A percentile compares a stretch with the other conserved stretches of the same genome.
These are phyloP conservation scores for Fukomys damarensis DNA, from an alignment of 2,113 vertebrate species.

Conservation along the genomic window DNA sequence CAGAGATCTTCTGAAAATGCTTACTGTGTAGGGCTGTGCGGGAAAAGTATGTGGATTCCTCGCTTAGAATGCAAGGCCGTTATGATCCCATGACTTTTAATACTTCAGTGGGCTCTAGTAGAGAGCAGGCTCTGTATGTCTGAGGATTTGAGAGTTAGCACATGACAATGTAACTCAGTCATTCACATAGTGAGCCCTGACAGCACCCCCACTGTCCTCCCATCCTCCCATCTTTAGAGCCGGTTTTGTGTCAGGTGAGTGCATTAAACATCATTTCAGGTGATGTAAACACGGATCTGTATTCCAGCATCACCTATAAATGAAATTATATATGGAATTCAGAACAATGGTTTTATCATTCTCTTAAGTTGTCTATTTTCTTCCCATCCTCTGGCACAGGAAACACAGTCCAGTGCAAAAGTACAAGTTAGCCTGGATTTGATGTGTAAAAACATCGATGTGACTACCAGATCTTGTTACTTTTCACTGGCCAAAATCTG, in stretches of 20 bases:
- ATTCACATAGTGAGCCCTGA: neutral
- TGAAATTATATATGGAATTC: neutral
- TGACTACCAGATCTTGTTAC: conserved; percentile 23
- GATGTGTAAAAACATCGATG: neutral
- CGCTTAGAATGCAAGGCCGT: neutral
- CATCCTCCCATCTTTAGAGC: neutral
- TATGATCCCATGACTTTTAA: neutral
- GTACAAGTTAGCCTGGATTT: neutral
- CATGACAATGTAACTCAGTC: neutral
- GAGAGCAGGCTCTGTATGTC: neutral
- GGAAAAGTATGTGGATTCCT: neutral
- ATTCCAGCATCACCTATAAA: neutral
- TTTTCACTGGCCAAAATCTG: neutral
- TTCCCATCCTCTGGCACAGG: neutral
- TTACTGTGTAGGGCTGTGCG: neutral
- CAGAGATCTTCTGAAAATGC: neutral
- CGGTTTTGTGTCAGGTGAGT: neutral
- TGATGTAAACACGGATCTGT: neutral
- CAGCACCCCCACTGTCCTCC: fast-evolving
- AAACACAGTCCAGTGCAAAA: neutral
- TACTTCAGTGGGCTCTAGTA: neutral
- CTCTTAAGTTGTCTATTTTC: neutral
- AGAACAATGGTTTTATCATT: neutral
- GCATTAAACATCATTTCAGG: neutral
- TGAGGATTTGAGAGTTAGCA: no score